These are phyloP conservation scores for Fregetta grallaria DNA, from an alignment of 2,113 vertebrate genomes.

Conservation along the genomic window DNA sequence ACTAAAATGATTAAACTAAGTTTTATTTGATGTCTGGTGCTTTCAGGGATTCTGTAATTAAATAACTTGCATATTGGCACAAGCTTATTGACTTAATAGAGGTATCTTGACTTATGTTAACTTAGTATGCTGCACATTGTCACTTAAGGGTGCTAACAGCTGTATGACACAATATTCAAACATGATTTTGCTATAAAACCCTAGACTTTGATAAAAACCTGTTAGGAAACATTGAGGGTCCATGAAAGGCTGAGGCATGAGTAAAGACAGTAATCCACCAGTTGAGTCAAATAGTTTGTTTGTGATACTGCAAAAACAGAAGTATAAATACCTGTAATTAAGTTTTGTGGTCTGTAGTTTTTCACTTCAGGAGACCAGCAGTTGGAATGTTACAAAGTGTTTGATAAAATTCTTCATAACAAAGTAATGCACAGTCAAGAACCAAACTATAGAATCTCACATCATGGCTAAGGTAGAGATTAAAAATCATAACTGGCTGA, in stretches of 20 bases:
- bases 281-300: not conserved
- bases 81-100: not conserved
- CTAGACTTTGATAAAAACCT: not conserved
- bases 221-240: not conserved
- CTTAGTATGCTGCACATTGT: not conserved
- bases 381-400: not conserved
- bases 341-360: not conserved
- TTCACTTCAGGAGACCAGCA: not conserved
- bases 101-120: not conserved
- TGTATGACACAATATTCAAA: not conserved
- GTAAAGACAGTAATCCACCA: not conserved
- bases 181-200: not conserved
- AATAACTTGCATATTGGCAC: not conserved
- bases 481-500: not conserved
- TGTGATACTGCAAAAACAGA: not conserved
- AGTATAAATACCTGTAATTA: not conserved
- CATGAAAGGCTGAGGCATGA: not conserved
- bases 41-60: not conserved
- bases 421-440: not conserved
- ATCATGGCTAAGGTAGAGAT: not conserved
- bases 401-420: not conserved
- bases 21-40: not conserved
- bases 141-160: not conserved
- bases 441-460: not conserved
- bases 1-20: not conserved